Conservation (phyloP, 53 echinoderm and acorn worm species). For the Paracentrotus lividus region DNA sequence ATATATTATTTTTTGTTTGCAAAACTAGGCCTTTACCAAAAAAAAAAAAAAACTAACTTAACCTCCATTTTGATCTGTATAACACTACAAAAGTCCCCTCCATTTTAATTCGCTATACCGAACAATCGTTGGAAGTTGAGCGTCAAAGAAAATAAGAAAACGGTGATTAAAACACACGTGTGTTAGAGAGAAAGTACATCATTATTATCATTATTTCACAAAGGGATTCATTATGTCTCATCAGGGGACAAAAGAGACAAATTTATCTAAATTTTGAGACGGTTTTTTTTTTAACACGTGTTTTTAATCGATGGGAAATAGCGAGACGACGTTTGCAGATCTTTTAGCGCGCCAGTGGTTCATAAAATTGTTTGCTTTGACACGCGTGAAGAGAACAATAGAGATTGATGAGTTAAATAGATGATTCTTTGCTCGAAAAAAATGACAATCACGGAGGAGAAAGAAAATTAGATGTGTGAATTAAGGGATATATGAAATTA, state of each 20-base stretch:
- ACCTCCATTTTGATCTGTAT: too few relatives aligned
- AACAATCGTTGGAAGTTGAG: too few relatives aligned
- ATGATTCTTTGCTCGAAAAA: not conserved
- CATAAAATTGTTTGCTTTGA: conserved; percentile 35
- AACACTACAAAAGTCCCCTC: too few relatives aligned
- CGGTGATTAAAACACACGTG: not conserved
- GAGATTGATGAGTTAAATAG: not conserved
- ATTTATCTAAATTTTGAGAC: conserved; percentile 5
- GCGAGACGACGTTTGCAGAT: not conserved
- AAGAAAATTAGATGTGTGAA: not conserved
- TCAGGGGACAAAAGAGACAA: not conserved
- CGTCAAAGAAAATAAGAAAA: not conserved
- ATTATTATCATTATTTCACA: not conserved
- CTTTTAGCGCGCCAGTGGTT: conserved; percentile 7
- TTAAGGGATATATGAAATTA: not conserved
- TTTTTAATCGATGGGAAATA: conserved; percentile 14
- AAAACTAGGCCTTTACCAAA: too few relatives aligned
- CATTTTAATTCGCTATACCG: too few relatives aligned
- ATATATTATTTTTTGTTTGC: too few relatives aligned
- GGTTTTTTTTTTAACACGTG: conserved; percentile 46
- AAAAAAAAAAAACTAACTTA: too few relatives aligned
- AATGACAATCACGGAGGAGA: not conserved
- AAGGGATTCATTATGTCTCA: conserved; percentile 11
- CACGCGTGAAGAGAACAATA: not conserved
- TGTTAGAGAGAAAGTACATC: not conserved